Conservation (phyloP, 1,140 invertebrate genomes). For the Penaeus japonicus region DNA sequence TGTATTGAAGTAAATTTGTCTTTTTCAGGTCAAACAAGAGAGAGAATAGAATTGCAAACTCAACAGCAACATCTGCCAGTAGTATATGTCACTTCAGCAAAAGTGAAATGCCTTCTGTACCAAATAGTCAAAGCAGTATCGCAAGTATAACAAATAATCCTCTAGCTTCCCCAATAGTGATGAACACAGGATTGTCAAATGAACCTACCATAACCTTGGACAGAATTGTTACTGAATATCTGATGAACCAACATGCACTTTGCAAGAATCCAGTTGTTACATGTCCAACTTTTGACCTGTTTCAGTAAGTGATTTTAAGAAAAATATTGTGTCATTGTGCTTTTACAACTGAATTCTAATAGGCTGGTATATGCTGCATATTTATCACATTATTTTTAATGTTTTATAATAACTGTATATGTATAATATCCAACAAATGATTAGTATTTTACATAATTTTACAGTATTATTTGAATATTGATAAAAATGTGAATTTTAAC, state of each 20-base stretch:
- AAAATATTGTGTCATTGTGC: constrained; percentile 66
- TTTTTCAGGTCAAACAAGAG: constrained; percentile 14
- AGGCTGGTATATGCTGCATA: too few species aligned
- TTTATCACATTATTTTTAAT: too few species aligned
- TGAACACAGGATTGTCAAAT: constrained; percentile 35
- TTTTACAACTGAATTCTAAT: neutral
- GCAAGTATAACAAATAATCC: neutral
- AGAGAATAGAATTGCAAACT: neutral
- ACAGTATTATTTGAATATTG: too few species aligned
- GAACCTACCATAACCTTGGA: constrained; percentile 76
- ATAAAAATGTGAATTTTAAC: constrained; percentile 33
- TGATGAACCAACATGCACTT: constrained; percentile 93
- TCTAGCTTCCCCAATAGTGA: neutral
- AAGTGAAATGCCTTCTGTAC: neutral
- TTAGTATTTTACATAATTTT: too few species aligned
- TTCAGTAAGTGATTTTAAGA: constrained; percentile 66
- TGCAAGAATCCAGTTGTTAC: constrained; percentile 93
- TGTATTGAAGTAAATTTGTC: neutral
- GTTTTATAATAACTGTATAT: too few species aligned
- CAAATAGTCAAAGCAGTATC: too few species aligned
- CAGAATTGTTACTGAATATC: constrained; percentile 93
- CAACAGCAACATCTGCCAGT: neutral
- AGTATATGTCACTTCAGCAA: neutral
- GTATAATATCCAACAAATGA: too few species aligned
- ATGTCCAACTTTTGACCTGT: constrained; percentile 88